A percentile compares a stretch with the other conserved stretches of the same genome.
Conservation (phyloP, 2,797 vertebrate genomes). For the Chrosomus eos region DNA sequence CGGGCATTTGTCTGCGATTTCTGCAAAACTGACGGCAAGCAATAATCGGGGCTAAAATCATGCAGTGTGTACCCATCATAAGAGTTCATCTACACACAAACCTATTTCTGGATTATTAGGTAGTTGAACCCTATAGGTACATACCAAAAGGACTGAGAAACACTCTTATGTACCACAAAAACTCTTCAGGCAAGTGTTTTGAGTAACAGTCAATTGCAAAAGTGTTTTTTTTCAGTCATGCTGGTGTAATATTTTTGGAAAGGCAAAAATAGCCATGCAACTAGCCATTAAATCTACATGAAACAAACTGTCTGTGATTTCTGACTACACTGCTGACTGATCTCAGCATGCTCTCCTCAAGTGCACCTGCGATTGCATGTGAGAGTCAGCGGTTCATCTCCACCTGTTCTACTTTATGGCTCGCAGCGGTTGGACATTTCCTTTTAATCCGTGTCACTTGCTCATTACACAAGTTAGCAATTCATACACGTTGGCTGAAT, state of each 20-base stretch:
- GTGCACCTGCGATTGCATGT: slow-evolving; percentile 23
- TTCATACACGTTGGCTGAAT: background rate
- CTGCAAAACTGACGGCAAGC: background rate
- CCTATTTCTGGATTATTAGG: background rate
- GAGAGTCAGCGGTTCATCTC: background rate
- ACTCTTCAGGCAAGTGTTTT: background rate
- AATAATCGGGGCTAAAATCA: background rate
- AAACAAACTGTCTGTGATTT: slow-evolving; percentile 19
- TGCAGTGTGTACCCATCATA: background rate
- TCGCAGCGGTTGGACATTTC: background rate
- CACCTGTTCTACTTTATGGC: slow-evolving; percentile 5
- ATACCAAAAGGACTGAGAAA: background rate
- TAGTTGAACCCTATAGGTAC: background rate
- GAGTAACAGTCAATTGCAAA: background rate
- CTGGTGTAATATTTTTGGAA: background rate
- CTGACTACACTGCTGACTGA: background rate
- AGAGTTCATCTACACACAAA: too few relatives aligned
- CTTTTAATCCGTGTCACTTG: slow-evolving; percentile 2
- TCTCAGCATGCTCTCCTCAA: slow-evolving; percentile 20
- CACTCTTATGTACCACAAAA: background rate
- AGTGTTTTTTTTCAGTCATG: background rate
- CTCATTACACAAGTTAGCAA: background rate
- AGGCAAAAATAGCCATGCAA: slow-evolving; percentile 2
- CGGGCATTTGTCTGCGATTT: background rate
- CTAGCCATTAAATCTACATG: slow-evolving; percentile 25